Conservation (phyloP, 2,113 vertebrate genomes). For the Taxidea taxus region DNA sequence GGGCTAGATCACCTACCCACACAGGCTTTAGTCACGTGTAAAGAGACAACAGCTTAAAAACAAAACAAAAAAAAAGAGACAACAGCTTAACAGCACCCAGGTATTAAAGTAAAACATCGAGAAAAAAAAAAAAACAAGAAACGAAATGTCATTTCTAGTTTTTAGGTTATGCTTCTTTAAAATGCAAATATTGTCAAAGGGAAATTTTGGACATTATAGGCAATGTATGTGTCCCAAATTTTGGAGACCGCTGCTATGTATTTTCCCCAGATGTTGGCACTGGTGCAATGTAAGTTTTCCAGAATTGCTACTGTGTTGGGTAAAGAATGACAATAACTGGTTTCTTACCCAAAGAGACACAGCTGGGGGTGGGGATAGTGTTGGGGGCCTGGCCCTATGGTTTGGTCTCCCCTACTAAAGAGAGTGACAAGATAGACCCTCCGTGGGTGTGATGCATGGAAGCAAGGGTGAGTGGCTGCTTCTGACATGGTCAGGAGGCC, state of each 20-base stretch:
- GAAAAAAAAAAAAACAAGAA: neutral
- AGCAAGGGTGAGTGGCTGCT: neutral
- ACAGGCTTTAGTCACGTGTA: neutral
- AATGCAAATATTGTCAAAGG: neutral
- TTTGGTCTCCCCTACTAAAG: too few relatives aligned
- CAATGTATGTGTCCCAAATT: neutral
- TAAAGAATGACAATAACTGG: neutral
- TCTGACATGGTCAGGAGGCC: neutral
- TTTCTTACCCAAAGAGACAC: neutral
- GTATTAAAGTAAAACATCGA: neutral
- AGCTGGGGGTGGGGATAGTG: too few relatives aligned
- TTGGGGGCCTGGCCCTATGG: accelerated
- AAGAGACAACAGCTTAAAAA: neutral
- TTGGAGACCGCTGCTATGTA: too few relatives aligned
- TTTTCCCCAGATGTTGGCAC: neutral
- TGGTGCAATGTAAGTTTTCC: neutral
- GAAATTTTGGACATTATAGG: neutral
- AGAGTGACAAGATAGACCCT: accelerated
- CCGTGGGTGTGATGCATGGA: neutral
- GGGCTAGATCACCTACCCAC: neutral
- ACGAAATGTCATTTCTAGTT: neutral
- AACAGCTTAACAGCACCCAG: neutral
- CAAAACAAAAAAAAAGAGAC: neutral
- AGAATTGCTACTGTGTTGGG: neutral
- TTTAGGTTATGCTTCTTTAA: neutral